Evolutionary conservation across 2,888 invertebrate species (phyloP).

Genomic region (Cybosia mesomella): DNA sequence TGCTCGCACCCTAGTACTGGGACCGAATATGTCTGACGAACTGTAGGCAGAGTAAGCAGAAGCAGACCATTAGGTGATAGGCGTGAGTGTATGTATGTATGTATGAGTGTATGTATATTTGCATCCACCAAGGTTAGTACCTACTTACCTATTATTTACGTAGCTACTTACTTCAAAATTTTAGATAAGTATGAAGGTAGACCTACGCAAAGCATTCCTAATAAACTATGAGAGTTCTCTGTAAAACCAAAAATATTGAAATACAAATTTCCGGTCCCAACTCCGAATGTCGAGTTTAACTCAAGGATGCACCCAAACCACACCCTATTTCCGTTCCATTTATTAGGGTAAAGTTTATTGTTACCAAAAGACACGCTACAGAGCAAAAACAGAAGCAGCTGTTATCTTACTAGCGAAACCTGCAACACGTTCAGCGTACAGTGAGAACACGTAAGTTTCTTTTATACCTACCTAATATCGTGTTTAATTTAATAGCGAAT

Average conservation of each 20-base stretch:
- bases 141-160: too few relatives aligned
- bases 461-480: conserved; percentile 47
- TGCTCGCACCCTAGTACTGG: too few relatives aligned
- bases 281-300: conserved; percentile 58
- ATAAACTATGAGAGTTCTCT: conserved; percentile 5
- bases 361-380: too few relatives aligned
- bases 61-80: too few relatives aligned
- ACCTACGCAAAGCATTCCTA: background rate
- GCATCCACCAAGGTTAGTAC: too few relatives aligned
- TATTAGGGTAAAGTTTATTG: conserved; percentile 73
- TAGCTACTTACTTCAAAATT: background rate
- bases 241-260: conserved; percentile 37
- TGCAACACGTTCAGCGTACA: conserved; percentile 33
- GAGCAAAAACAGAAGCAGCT: conserved; percentile 72
- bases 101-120: too few relatives aligned
- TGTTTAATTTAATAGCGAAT: conserved; percentile 61
- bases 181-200: background rate
- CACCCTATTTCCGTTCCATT: conserved; percentile 80
- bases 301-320: conserved; percentile 82
- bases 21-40: too few relatives aligned
- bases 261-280: conserved; percentile 72
- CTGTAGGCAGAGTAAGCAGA: too few relatives aligned
- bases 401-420: conserved; percentile 39
- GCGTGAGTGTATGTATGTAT: too few relatives aligned
- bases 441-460: conserved; percentile 49